Base-by-base conservation (phyloP, 2,797 vertebrate species). In the Cheracebus regulus region DNA sequence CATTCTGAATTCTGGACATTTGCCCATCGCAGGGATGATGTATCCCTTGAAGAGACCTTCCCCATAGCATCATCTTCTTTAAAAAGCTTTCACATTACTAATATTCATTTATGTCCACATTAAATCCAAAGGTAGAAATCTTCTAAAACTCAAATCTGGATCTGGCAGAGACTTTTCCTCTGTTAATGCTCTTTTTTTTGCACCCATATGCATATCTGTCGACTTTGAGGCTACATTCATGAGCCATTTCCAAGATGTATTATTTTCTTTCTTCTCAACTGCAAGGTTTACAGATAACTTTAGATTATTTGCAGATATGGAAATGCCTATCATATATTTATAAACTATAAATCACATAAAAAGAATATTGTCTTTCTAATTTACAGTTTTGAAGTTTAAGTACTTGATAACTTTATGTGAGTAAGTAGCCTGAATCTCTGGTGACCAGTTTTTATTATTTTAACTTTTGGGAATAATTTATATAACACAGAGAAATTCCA, bases 371-470 rank as follows among this genome's bases (percentile, higher is more conserved):
- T 67, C 73, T 92, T 88, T 72, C 73, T 96, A 46, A 88, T 79
- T 83, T 93, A 87, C 26, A 81, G 91, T 97, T 95, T 80, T 84
- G 64, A 94, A 88, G 76, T 79, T 39, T 67, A 76, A 88, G 4
- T 92, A 33, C 67, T 89, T 85, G 28, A 55, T 44, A 61, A 72
- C 57, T 94, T 97, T 78, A 80, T 2, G 3, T 70, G 30, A 93
- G 20, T 48, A 17, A 86, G 50, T 75, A 96, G 44, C 12, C 26
- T 85, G 44, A 61, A 17, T 13, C 2, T 90, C 24, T 81, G 41
- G 19, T 76, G 44, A 64, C 19, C 76, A 33, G 44, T 57, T 88
- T 91, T 95, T 58, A 7, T 86, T 81, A 70, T 39, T 92, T 88
- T 95, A 91, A 78, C 61, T 85, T 79, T 20, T 79, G n/a, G 7